Evolutionary conservation across 2,888 invertebrate species (phyloP), one percentile per base, ranked within the genome.

Genomic region (Netelia melanura): DNA sequence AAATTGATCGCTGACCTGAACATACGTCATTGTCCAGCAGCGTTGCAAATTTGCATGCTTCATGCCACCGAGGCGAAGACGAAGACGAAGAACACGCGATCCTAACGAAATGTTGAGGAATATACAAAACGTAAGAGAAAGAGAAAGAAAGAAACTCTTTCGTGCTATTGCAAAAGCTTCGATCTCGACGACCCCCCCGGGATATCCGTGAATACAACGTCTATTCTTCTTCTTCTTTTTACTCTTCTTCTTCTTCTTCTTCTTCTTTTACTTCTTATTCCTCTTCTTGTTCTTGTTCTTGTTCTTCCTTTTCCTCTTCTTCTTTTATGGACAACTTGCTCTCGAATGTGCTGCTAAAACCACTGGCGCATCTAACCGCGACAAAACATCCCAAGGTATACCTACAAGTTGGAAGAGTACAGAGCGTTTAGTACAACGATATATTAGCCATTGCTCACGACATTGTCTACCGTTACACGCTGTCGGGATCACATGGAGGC

Each of bases 361-460:
- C 67, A 52, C 38, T 52, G 38, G 43, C 65, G 56, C 67, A 58
- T 48, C 61, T 38, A 2, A 14, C 67, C 44, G 43, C 77, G 30
- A 72, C 56, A 30, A 30, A 48, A 48, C 48, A 14, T 48, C 11
- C 48, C 25, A n/a, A 10, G 48, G 17, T 71, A 23, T 62, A 71
- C 38, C n/a, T 43, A 43, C 17, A 61, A 23, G 17, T 11, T 68
- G 75, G 77, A 72, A 74, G 84, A 9, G 52, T 86, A 82, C 88
- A 89, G 89, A 91, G 88, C 90, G 90, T 91, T 91, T 90, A 90
- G 89, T 89, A 83, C 83, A 89, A 88, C 89, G 88, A 91, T 91
- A 90, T 89, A 92, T 92, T 91, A 92, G 90, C 91, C 90, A 91
- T 92, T 87, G 90, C 90, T 91, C 91, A 92, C 92, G 92, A 92